Base-by-base conservation (phyloP, 2,888 invertebrate species). In the Andrena flavipes region DNA sequence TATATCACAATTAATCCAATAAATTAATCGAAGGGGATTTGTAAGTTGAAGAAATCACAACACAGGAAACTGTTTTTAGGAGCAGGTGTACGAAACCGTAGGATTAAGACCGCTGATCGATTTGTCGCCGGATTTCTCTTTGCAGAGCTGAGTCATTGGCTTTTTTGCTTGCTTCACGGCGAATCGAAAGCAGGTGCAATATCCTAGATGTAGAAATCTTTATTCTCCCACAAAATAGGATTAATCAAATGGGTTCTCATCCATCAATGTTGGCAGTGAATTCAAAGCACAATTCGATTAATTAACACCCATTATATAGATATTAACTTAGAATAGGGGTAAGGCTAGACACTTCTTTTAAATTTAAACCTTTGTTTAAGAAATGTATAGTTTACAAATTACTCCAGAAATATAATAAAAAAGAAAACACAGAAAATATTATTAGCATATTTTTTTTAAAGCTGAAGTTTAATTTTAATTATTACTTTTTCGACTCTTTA, bases 71-170 rank as follows among this genome's bases (percentile, higher is more conserved):
- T 23, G 67, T 62, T 51, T 16, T 29, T 42, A 7, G 48, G 33
- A 30, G 74, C 81, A 82, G 77, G 68, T 82, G 77, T 71, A 75
- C 48, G 67, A 62, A 74, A 59, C 68, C 54, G 72, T 63, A 60
- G 71, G 64, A 86, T 86, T 81, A 81, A 81, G 80, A 68, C 65
- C 77, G 68, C 26, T 78, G 82, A 86, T 86, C 82, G 85, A 87
- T 87, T 83, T 80, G 87, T 87, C 85, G 79, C 74, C 79, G 79
- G 89, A 89, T 89, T 89, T 89, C 89, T 88, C 89, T 78, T 87
- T 68, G 84, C 84, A 69, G 76, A 88, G 84, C 85, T 88, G 87
- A 89, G 89, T 85, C 85, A 88, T 81, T 65, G 69, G 10, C 71
- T 77, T 88, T 88, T 89, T 89, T 84, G 54, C 85, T 67, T 49